phyloP scores from a whole-genome alignment of 1,140 invertebrate genomes.

The Colletes latitarsis region DNA sequence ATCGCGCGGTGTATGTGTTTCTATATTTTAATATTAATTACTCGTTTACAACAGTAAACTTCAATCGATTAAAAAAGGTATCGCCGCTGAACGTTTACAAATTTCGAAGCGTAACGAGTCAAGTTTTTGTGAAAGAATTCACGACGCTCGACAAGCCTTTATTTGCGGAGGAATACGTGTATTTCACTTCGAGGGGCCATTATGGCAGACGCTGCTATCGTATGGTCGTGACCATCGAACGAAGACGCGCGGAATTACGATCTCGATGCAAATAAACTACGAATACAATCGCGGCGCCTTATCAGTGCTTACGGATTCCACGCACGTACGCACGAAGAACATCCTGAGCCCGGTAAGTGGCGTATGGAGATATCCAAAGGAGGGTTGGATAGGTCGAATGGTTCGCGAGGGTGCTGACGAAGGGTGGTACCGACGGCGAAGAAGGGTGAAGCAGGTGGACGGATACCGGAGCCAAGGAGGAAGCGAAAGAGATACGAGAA shows the following conservation, averaged over 20 bases:
- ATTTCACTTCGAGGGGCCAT: too few species aligned
- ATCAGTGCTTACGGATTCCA: conserved; percentile 49
- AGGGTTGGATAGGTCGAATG: conserved; percentile 68
- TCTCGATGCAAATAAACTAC: conserved; percentile 24
- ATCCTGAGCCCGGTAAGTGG: conserved; percentile 75
- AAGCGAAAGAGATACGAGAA: conserved; percentile 39
- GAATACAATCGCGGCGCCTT: conserved; percentile 29
- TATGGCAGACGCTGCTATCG: too few species aligned
- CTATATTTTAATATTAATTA: too few species aligned
- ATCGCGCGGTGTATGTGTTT: too few species aligned
- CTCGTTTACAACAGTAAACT: too few species aligned
- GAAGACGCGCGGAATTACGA: conserved; percentile 5
- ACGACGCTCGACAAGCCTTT: too few species aligned
- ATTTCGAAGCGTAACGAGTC: too few species aligned
- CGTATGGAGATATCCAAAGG: conserved; percentile 75
- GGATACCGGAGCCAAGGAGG: conserved; percentile 41
- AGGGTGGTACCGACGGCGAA: conserved; percentile 32
- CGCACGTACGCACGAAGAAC: conserved; percentile 69
- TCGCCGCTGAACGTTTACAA: too few species aligned
- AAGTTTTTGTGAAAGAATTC: too few species aligned
- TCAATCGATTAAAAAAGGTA: too few species aligned
- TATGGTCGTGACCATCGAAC: not conserved
- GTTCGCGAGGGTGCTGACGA: conserved; percentile 61
- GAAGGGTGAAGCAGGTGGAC: conserved; percentile 60
- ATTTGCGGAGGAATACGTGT: too few species aligned